phyloP scores from a whole-genome alignment of 2,888 invertebrate genomes.

The Oxyteleia sp. region DNA sequence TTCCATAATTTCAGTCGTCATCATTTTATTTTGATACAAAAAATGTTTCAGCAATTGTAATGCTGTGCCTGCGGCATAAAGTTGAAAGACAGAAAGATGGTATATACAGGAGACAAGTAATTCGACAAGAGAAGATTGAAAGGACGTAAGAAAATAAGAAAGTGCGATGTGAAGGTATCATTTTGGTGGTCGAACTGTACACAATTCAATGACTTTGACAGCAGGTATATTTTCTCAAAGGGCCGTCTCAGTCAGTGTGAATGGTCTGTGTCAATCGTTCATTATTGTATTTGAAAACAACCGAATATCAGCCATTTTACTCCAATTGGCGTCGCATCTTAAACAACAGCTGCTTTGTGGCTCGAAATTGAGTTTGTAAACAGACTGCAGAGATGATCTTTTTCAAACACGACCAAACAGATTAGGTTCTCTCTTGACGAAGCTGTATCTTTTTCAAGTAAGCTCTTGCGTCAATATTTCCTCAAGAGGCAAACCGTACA shows the following conservation, averaged over 20 bases:
- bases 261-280: not conserved
- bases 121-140: too few species aligned
- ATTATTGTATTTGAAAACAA: not conserved
- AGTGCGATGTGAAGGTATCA: slow-evolving; percentile 40
- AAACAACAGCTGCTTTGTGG: slow-evolving; percentile 25
- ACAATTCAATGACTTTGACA: slow-evolving; percentile 80
- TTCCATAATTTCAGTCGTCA: too few species aligned
- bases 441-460: slow-evolving; percentile 14
- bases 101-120: too few species aligned
- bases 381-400: slow-evolving; percentile 10
- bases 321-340: slow-evolving; percentile 10
- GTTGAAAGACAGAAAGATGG: too few species aligned
- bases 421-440: slow-evolving; percentile 10
- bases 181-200: slow-evolving; percentile 76
- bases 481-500: slow-evolving; percentile 12
- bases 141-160: slow-evolving; percentile 38
- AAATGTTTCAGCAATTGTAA: too few species aligned
- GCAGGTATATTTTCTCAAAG: slow-evolving; percentile 51
- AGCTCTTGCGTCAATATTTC: slow-evolving; percentile 58
- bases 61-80: too few species aligned
- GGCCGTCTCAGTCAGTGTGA: too few species aligned
- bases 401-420: not conserved
- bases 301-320: too few species aligned
- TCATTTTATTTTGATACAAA: too few species aligned
- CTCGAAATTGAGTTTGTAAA: slow-evolving; percentile 13